Evolutionary conservation across 2,888 invertebrate species (phyloP), one percentile per base, ranked within the genome.

Genomic region (Protophormia terraenovae): DNA sequence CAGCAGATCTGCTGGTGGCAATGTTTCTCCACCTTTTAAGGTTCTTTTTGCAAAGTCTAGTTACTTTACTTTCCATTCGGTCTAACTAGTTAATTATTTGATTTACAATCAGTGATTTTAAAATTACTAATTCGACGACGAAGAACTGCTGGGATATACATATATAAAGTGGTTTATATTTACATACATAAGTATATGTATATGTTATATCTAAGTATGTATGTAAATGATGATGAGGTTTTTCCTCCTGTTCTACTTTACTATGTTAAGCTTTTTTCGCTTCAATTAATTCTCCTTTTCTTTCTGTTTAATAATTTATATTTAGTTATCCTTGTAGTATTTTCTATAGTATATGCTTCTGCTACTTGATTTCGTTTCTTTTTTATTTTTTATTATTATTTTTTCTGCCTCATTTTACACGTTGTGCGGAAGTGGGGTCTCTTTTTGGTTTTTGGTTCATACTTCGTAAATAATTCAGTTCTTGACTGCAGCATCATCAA

Each of bases 381-480:
- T n/a, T n/a, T n/a, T n/a, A n/a, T n/a, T n/a, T n/a, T n/a, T n/a
- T n/a, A n/a, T n/a, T n/a, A n/a, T n/a, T n/a, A n/a, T n/a, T n/a
- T 41, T 72, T 62, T 58, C n/a, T 62, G n/a, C 47, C 19, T 29
- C n/a, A 41, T 38, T 62, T 27, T 41, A 5, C n/a, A n/a, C 10
- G 14, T 58, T 50, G 22, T 41, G 55, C 66, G 47, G 47, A 67
- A 53, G 29, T 32, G n/a, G 19, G 19, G 10, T 12, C 12, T 53
- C 7, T 76, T 22, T 53, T 72, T 73, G 32, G 38, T 32, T 50
- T 55, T 19, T n/a, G 32, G 53, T 45, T 47, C 24, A 32, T 16
- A n/a, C 50, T 55, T 79, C 14, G 35, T 79, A 47, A 84, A 80
- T 84, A 84, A 76, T 80, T 84, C 16, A 84, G 71, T 64, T 79